A percentile compares a stretch with the other conserved stretches of the same genome.
phyloP scores from a whole-genome alignment of 1,140 invertebrate genomes.

The Drosophila santomea region DNA sequence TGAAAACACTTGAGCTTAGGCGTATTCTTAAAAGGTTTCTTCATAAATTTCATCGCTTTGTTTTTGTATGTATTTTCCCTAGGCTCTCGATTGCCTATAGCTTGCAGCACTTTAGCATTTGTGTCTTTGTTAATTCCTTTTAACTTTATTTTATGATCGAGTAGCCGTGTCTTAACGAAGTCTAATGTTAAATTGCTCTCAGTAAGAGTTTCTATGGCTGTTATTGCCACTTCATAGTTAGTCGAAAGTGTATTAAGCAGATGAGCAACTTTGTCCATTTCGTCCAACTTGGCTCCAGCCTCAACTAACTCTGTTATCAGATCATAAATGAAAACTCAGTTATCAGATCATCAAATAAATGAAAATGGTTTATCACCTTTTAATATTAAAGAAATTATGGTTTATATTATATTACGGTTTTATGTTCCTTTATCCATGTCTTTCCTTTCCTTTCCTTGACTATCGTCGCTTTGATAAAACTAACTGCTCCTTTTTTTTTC shows the following conservation, averaged over 20 bases:
- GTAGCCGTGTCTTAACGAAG: conserved; percentile 30
- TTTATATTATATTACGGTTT: no score
- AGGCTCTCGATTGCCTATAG: conserved; percentile 3
- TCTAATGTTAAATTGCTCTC: conserved; percentile 15
- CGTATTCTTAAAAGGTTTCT: conserved; percentile 14
- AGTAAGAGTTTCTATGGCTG: conserved; percentile 25
- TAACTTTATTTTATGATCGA: conserved; percentile 26
- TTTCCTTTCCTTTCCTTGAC: no score
- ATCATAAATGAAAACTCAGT: no score
- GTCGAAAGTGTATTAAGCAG: conserved; percentile 11
- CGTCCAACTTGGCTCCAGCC: conserved; percentile 23
- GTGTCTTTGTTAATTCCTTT: conserved; percentile 18
- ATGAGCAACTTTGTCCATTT: no score
- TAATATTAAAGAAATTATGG: not conserved
- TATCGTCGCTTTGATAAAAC: no score
- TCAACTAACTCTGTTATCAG: conserved; percentile 24
- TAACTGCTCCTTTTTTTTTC: no score
- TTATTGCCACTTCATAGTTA: conserved; percentile 29
- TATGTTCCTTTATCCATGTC: no score
- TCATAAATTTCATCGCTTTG: conserved; percentile 12
- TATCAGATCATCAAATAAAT: no score
- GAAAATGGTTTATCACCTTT: conserved; percentile 20
- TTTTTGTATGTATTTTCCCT: conserved; percentile 10
- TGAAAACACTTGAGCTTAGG: conserved; percentile 45
- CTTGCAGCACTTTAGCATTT: conserved; percentile 14